phyloP scores from a whole-genome alignment of 2,113 vertebrate species.

The Cephalopholis sonnerati region DNA sequence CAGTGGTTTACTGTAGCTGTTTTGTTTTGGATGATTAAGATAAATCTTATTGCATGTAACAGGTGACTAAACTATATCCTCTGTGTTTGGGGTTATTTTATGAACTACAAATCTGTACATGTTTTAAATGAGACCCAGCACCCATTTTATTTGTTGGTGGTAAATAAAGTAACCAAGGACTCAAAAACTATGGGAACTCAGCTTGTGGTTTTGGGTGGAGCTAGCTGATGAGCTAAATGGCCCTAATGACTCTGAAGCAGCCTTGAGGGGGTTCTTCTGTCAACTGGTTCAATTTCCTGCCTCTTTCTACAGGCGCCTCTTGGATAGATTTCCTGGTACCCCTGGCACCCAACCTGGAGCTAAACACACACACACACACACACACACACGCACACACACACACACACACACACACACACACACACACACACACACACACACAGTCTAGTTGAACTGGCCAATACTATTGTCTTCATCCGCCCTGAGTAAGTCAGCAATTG shows the following conservation, averaged over 20 bases:
- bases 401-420: constrained; percentile 11
- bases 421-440: neutral
- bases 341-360: constrained; percentile 36
- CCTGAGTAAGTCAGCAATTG: constrained; percentile 35
- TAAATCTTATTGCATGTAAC: neutral
- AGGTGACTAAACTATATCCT: neutral
- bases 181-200: constrained; percentile 14
- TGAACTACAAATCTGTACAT: neutral
- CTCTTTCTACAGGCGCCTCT: constrained; percentile 52
- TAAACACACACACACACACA: constrained; percentile 13
- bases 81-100: neutral
- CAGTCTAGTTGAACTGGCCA: constrained; percentile 50
- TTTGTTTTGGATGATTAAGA: too few species aligned
- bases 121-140: neutral
- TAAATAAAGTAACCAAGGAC: neutral
- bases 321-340: constrained; percentile 55
- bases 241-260: constrained; percentile 53
- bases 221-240: constrained; percentile 35
- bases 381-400: neutral
- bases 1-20: neutral
- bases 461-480: constrained; percentile 4
- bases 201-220: constrained; percentile 30
- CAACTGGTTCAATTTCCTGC: constrained; percentile 60
- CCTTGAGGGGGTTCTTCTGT: constrained; percentile 48
- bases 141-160: neutral